Conservation (phyloP, 2,888 invertebrate genomes). For the Rosalia funebris region DNA sequence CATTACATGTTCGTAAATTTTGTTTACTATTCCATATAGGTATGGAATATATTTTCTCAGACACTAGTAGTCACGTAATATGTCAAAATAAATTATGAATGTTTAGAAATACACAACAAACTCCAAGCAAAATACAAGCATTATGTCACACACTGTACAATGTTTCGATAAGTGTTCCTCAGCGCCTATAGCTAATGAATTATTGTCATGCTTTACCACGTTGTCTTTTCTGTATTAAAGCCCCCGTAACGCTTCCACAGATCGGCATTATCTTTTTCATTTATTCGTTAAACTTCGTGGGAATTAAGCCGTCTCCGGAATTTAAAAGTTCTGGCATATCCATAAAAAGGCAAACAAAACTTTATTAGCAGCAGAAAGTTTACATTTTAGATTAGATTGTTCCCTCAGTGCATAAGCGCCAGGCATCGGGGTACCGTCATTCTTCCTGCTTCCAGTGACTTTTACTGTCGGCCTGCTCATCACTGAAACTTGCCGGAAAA, state of each 20-base stretch:
- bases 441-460: constrained; percentile 13
- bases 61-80: no score
- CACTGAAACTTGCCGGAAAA: constrained; percentile 17
- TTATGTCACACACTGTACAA: no score
- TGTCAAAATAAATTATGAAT: no score
- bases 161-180: no score
- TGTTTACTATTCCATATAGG: no score
- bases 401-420: constrained; percentile 21
- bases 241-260: background rate
- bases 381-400: constrained; percentile 34
- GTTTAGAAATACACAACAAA: no score
- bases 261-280: constrained; percentile 11
- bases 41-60: no score
- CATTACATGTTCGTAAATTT: no score
- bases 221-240: no score
- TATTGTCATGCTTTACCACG: no score
- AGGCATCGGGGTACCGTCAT: constrained; percentile 18
- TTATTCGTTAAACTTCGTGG: constrained; percentile 9
- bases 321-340: constrained; percentile 20
- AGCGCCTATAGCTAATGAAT: no score
- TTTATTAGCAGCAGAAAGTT: constrained; percentile 26
- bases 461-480: constrained; percentile 22
- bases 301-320: constrained; percentile 20
- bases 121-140: no score
- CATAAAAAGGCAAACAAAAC: constrained; percentile 27